These are phyloP conservation scores for Paramisgurnus dabryanus DNA, from an alignment of 2,113 vertebrate genomes.

Conservation along the genomic window DNA sequence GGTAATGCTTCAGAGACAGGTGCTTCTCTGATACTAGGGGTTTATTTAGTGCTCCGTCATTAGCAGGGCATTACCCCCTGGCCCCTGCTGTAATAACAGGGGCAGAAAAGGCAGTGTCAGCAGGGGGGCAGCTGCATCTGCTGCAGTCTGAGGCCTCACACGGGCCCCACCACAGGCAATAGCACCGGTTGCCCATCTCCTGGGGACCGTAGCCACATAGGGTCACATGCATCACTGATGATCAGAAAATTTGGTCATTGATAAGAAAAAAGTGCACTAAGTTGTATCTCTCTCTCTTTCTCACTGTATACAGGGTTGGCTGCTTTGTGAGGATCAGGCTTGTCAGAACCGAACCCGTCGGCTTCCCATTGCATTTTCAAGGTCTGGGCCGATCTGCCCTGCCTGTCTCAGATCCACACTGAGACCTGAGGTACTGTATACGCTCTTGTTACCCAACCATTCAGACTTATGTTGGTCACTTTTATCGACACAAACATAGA, in stretches of 20 bases:
- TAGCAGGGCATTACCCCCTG: slow-evolving; percentile 74
- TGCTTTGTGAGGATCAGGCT: slow-evolving; percentile 92
- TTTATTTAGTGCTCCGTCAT: slow-evolving; percentile 70
- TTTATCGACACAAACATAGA: too few species aligned
- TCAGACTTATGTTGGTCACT: too few species aligned
- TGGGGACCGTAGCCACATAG: background rate
- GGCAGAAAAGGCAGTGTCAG: slow-evolving; percentile 60
- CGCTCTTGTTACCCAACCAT: background rate
- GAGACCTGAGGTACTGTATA: slow-evolving; percentile 81
- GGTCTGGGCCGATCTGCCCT: slow-evolving; percentile 87
- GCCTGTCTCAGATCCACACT: slow-evolving; percentile 84
- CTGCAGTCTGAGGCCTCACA: slow-evolving; percentile 62
- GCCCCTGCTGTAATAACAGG: slow-evolving; percentile 72
- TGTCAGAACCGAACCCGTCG: slow-evolving; percentile 86
- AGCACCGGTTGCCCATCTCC: background rate
- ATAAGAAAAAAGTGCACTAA: background rate
- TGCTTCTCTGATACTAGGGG: slow-evolving; percentile 68
- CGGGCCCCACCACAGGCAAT: slow-evolving; percentile 26
- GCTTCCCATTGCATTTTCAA: slow-evolving; percentile 86
- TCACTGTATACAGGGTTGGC: slow-evolving; percentile 81
- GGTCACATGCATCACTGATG: slow-evolving; percentile 6
- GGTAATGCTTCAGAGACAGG: slow-evolving; percentile 62
- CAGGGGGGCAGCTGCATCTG: slow-evolving; percentile 74
- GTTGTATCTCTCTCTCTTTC: slow-evolving; percentile 30
- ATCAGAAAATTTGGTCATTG: slow-evolving; percentile 41